Conservation (phyloP, 2,797 vertebrate species). For the Aeoliscus strigatus region DNA sequence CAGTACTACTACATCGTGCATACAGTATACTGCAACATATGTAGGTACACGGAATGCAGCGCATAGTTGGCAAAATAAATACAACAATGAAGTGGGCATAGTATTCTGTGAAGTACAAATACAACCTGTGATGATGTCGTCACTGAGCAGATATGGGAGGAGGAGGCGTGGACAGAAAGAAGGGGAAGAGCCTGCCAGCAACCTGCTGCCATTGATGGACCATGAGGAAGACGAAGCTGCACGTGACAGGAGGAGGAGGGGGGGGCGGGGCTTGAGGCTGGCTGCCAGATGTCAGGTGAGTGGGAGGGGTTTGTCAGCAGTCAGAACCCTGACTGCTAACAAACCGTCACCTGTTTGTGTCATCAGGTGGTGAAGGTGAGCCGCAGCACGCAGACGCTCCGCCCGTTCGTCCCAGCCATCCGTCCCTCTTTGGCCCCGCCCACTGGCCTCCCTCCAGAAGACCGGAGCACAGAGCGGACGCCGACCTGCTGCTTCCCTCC, state of each 20-base stretch:
- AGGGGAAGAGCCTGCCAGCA: slow-evolving; percentile 24
- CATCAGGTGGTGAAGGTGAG: slow-evolving; percentile 84
- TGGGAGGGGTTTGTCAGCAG: too few relatives aligned
- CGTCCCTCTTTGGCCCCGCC: slow-evolving; percentile 53
- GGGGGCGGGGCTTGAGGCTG: slow-evolving; percentile 62
- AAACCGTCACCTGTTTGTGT: neutral
- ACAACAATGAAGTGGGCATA: too few relatives aligned
- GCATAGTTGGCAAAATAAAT: too few relatives aligned
- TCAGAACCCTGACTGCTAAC: too few relatives aligned
- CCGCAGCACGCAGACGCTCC: slow-evolving; percentile 82
- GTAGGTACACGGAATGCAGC: too few relatives aligned
- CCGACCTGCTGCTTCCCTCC: slow-evolving; percentile 73
- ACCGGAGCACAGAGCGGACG: slow-evolving; percentile 62
- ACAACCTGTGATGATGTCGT: too few relatives aligned
- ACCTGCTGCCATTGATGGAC: slow-evolving; percentile 59
- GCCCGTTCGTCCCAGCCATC: slow-evolving; percentile 68
- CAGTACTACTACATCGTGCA: too few relatives aligned
- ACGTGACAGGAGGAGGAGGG: slow-evolving; percentile 38
- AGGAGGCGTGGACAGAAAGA: slow-evolving; percentile 31
- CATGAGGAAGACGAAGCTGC: slow-evolving; percentile 45
- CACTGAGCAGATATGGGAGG: slow-evolving; percentile 48
- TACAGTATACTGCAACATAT: too few relatives aligned
- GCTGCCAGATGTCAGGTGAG: slow-evolving; percentile 77
- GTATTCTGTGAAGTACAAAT: too few relatives aligned
- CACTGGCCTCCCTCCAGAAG: slow-evolving; percentile 10